A percentile compares a stretch with the other conserved stretches of the same genome.
Evolutionary conservation across 2,888 invertebrate species (phyloP).

Genomic region (Cephus runcator): DNA sequence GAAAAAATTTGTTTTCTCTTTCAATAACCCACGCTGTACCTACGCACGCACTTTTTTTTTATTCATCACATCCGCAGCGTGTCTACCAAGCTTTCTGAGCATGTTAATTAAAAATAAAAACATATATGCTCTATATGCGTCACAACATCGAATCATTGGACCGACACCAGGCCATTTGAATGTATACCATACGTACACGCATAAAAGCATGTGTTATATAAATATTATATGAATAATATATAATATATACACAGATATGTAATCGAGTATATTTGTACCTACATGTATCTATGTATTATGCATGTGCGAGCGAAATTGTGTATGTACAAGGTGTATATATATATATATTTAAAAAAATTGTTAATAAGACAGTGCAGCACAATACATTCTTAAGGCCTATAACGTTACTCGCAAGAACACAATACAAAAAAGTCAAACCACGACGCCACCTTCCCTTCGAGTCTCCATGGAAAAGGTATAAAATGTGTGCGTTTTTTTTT

Average conservation of each 20-base stretch:
- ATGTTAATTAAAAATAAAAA: neutral
- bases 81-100: neutral
- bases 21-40: neutral
- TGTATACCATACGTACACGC: neutral
- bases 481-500: constrained; percentile 53
- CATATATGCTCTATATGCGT: neutral
- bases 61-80: neutral
- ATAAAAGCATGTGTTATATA: too few relatives aligned
- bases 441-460: constrained; percentile 41
- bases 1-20: neutral
- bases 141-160: neutral
- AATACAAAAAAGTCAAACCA: constrained; percentile 29
- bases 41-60: neutral
- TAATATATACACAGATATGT: neutral
- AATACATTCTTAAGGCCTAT: constrained; percentile 30
- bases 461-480: constrained; percentile 70
- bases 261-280: neutral
- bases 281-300: neutral
- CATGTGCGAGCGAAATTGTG: neutral
- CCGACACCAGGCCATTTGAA: neutral
- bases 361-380: constrained; percentile 24
- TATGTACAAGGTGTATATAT: neutral
- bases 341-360: neutral
- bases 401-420: constrained; percentile 15
- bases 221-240: neutral